Base-by-base conservation (phyloP, 2,888 invertebrate species). In the Eledona agricola region DNA sequence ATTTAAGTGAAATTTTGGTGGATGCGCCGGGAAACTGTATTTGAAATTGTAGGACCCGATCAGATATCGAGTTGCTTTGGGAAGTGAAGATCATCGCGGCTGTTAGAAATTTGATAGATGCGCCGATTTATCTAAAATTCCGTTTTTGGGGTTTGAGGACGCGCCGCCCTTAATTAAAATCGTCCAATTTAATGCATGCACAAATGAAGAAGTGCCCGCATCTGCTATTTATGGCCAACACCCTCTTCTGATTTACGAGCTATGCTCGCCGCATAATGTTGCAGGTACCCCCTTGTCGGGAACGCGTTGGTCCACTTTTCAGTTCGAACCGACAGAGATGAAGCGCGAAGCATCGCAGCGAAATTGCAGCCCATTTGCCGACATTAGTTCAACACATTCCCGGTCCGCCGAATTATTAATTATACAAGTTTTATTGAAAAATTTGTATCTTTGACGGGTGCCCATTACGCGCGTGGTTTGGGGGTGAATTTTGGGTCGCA, bases 381-480 rank as follows among this genome's bases (percentile, higher is more conserved):
- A 28, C 49, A 53, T 40, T 47, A 34, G 25, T 47, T 46, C 46
- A 52, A 52, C 40, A 47, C 40, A 46, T 52, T 28, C 38, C 47
- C 35, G 26, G 22, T 26, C 16, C 13, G 31, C 34, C 17, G 22
- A 16, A 37, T 54, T 49, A 54, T 54, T 54, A 54, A 54, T 54
- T 54, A 37, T 43, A 28, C 22, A 54, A 54, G 49, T 50, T 54
- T 50, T 49, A 54, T 54, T 43, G 49, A 54, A 54, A 54, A 54
- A 54, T 54, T 49, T 43, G 31, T 43, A 43, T 43, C 54, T 54
- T 54, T 54, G 50, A 54, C 43, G 37, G 31, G 35, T n/a, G n/a
- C n/a, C n/a, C n/a, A n/a, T n/a, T n/a, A n/a, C n/a, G n/a, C n/a
- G n/a, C n/a, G n/a, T n/a, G n/a, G n/a, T n/a, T n/a, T n/a, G n/a